phyloP scores from a whole-genome alignment of 2,888 invertebrate species.

The Lysandra coridon region DNA sequence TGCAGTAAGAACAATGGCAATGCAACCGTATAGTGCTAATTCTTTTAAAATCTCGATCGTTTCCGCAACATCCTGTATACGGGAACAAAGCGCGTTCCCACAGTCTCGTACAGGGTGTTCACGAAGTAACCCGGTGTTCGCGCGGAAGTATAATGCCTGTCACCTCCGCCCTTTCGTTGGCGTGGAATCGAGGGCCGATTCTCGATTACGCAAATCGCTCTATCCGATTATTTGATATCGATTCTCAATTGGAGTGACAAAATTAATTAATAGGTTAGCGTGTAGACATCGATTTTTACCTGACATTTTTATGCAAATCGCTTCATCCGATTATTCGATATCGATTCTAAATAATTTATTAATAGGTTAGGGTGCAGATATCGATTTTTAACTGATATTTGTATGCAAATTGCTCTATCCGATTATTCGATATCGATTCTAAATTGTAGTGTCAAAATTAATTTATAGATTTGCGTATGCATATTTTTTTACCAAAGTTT shows the following conservation, averaged over 20 bases:
- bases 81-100: constrained; percentile 71
- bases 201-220: constrained; percentile 45
- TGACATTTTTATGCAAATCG: no score
- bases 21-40: background rate
- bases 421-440: no score
- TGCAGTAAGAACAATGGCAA: background rate
- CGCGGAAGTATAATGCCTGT: constrained; percentile 75
- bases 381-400: no score
- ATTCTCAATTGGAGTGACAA: background rate
- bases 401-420: no score
- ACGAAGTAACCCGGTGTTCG: constrained; percentile 73
- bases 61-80: constrained; percentile 53
- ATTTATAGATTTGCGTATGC: no score
- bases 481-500: no score
- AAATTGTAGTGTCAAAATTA: no score
- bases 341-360: no score
- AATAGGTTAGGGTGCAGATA: no score
- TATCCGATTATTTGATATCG: constrained; percentile 37
- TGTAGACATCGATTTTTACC: no score
- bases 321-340: no score
- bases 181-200: constrained; percentile 55
- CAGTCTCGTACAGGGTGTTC: constrained; percentile 75
- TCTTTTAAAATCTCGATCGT: background rate
- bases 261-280: background rate
- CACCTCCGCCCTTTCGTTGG: constrained; percentile 72